Evolutionary conservation across 2,113 vertebrate species (phyloP).

Genomic region (Tupaia tana): DNA sequence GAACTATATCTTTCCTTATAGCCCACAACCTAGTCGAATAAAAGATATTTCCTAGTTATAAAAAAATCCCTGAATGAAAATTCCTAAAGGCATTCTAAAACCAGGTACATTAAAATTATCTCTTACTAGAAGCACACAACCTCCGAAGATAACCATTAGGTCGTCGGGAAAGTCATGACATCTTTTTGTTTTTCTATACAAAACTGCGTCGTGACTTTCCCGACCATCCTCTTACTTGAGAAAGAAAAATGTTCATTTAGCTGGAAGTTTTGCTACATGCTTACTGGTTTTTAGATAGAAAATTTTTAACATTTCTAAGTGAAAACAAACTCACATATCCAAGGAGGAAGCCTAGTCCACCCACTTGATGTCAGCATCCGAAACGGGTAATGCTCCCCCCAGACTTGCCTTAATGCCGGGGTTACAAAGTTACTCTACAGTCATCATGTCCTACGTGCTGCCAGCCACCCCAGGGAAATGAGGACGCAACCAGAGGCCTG

Average conservation of each 20-base stretch:
- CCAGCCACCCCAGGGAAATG: neutral
- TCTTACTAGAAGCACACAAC: neutral
- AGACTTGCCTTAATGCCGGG: neutral
- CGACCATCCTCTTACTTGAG: neutral
- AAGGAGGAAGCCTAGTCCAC: neutral
- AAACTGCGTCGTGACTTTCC: too few species aligned
- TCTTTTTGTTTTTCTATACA: too few species aligned
- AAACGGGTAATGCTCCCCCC: neutral
- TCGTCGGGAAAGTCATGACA: too few species aligned
- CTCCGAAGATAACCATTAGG: neutral
- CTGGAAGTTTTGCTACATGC: neutral
- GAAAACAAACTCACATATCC: constrained; percentile 11
- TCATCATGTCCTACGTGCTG: neutral
- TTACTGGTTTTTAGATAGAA: neutral
- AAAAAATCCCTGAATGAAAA: constrained; percentile 12
- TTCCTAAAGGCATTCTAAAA: constrained; percentile 29
- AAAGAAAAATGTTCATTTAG: neutral
- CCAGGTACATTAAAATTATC: neutral
- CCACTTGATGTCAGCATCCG: neutral
- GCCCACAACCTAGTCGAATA: neutral
- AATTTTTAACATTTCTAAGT: neutral
- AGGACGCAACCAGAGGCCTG: neutral
- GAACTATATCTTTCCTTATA: neutral
- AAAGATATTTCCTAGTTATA: neutral
- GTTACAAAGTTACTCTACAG: neutral